These are phyloP conservation scores for Ctenosaura bakeri DNA, from an alignment of 2,797 vertebrate species.

Conservation along the genomic window DNA sequence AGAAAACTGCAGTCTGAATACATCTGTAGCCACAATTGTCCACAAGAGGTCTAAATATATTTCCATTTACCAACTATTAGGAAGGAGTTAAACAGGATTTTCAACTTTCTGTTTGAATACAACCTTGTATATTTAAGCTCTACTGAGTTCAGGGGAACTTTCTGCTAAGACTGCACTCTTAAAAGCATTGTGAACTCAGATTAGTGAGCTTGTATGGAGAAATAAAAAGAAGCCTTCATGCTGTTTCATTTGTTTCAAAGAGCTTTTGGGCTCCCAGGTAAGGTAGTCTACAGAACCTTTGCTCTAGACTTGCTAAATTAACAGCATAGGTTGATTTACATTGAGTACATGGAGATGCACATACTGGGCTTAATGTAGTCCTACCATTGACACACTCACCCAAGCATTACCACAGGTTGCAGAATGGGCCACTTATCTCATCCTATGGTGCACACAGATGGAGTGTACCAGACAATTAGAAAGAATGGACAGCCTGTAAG, in stretches of 20 bases:
- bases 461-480: background rate
- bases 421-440: background rate
- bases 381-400: background rate
- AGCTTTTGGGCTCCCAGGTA: background rate
- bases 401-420: background rate
- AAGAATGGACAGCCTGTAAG: background rate
- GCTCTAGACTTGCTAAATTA: background rate
- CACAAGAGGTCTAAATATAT: background rate
- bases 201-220: background rate
- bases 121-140: background rate
- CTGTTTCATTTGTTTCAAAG: background rate
- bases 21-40: too few species aligned
- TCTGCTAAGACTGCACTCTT: background rate
- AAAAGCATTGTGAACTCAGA: background rate
- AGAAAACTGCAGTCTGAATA: too few species aligned
- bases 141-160: too few species aligned
- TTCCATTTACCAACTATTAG: conserved; percentile 25
- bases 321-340: background rate
- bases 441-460: background rate
- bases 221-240: background rate
- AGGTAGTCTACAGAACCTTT: background rate
- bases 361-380: background rate
- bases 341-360: background rate
- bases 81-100: conserved; percentile 30
- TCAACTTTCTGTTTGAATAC: background rate